Base-by-base conservation (phyloP, 2,113 vertebrate species). In the Telmatochromis sp. region DNA sequence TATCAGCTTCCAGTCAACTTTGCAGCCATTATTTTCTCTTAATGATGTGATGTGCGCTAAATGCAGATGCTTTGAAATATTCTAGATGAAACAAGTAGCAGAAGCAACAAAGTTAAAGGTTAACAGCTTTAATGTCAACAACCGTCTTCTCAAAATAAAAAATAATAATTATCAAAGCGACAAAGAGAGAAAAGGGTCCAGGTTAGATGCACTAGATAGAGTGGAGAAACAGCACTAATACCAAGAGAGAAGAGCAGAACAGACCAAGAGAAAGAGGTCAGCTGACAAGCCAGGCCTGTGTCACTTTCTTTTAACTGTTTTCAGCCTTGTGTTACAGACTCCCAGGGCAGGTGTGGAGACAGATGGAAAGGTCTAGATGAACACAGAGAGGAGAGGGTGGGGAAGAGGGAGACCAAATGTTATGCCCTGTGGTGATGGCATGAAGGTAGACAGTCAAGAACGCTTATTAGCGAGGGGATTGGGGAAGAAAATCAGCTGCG, bases 331-430 rank as follows among this genome's bases (percentile, higher is more conserved):
- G 79, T 19, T 10, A 42, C 81, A 45, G 42, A 81, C 87, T 86
- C 54, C 42, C 82, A 23, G 57, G 83, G 51, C 89, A 94, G 87
- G 86, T 86, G 84, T 86, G 78, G 50, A 57, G 85, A 89, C 93
- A 91, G 91, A 92, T 91, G 91, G 89, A 87, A 78, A 93, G 84
- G 89, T 89, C 86, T 73, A 6, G 17, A 86, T 53, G 83, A 93
- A 88, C 90, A 89, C 89, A 87, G 28, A 87, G 88, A 81, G 71
- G 79, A 82, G 83, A 87, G 28, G 60, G 5, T 7, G 71, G 79
- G 47, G 60, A 78, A 81, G 90, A 91, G 26, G 80, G 65, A 81
- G 88, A 89, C 57, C 89, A 93, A 93, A 92, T 93, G 92, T 81
- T 91, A 83, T 71, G 83, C 65, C 82, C 86, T 8, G 37, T 65